Base-by-base conservation (phyloP, 1,140 invertebrate species). In the Andricus grossulariae region DNA sequence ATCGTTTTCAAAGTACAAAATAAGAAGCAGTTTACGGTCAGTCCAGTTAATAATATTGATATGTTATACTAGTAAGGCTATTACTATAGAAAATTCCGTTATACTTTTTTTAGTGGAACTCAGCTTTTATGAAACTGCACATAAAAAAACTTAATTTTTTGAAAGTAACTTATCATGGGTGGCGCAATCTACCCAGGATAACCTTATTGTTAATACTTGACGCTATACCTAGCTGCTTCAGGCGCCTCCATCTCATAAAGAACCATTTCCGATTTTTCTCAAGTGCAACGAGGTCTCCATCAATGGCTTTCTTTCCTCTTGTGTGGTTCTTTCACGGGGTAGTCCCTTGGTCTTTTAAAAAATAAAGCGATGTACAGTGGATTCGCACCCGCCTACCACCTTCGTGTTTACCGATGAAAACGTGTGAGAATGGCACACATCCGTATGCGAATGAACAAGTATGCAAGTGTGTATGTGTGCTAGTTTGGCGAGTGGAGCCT, bases 401-500 rank as follows among this genome's bases (percentile, higher is more conserved):
- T 66, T 16, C 60, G 15, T 66, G 60, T 66, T 66, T 66, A 66
- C 60, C n/a, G 60, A 18, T 39, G 32, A n/a, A 66, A 66, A 21
- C 7, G 21, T 19, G 54, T 21, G 54, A 55, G 57, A 25, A 25
- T 10, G 5, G 21, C 7, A 45, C 10, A 8, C 10, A 57, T 7
- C 21, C 15, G 60, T 21, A 66, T 32, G 2, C 6, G 25, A 66
- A 21, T 66, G 12, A 25, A 15, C 52, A 54, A 18, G 15, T 11
- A 32, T 66, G 21, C 39, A 16, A n/a, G 57, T 66, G 32, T 39
- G 25, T 39, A 32, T n/a, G n/a, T 39, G 60, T 39, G 60, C 32
- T n/a, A 66, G 39, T 32, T 32, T 25, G 6, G 10, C 39, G 60
- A 66, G 73, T 74, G 45, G 55, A 60, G 80, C 45, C 73, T 78